Base-by-base conservation (phyloP, 2,888 invertebrate genomes). In the Ichneumoninae sp. region DNA sequence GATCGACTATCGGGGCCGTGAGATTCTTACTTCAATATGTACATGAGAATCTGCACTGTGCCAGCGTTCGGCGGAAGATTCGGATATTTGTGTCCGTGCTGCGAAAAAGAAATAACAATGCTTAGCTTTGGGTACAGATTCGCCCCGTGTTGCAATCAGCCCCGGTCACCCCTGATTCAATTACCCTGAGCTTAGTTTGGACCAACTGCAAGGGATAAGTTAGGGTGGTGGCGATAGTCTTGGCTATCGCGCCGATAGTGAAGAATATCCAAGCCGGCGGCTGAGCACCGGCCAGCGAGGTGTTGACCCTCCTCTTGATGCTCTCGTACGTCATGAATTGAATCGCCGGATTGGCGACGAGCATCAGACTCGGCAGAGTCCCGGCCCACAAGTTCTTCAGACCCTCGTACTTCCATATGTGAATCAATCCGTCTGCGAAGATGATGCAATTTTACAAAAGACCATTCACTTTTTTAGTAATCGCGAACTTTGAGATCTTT, bases 271-370 rank as follows among this genome's bases (percentile, higher is more conserved):
- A 94, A 50, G 96, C 94, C 6, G 96, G 95, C 75, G 96, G 95
- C 87, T 95, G 94, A 68, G 94, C 91, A n/a, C 94, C 94, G 0
- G 92, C 91, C 30, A 94, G 92, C 80, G 94, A 94, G 6, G 94
- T 93, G 13, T 94, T 94, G 69, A 97, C 94, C 87, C 95, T 95
- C 81, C 98, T 95, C 93, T 98, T 98, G 16, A 98, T 94, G 76
- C 96, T 94, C 94, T 98, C 98, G 93, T 98, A 98, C 74, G 97
- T 96, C 96, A 98, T 98, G 92, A 98, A 98, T 93, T 98, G 98
- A 86, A 98, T 96, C 0, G 98, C 98, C 19, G 98, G 98, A 94
- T 98, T 98, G 10, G 96, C 95, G 26, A 98, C 97, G 52, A 98
- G 94, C 82, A 98, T 94, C n/a, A 98, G 93, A 1, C 98, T 98